phyloP scores from a whole-genome alignment of 2,113 vertebrate species.

The Crotophaga sulcirostris region DNA sequence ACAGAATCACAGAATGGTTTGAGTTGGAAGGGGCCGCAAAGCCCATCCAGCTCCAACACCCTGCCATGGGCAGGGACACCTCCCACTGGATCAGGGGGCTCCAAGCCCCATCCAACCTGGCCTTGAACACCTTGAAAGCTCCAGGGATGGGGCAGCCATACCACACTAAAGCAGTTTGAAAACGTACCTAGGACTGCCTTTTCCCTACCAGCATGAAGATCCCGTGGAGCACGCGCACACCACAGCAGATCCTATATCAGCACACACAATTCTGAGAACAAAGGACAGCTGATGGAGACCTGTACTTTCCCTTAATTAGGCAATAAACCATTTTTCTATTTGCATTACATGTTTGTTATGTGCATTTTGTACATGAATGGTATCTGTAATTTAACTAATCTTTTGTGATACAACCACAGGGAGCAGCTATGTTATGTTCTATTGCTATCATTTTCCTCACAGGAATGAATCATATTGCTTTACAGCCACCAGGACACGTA shows the following conservation, averaged over 20 bases:
- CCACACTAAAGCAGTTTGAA: not conserved
- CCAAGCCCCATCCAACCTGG: too few species aligned
- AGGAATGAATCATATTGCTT: not conserved
- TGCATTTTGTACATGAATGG: not conserved
- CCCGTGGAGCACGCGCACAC: fast-evolving
- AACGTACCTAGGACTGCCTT: not conserved
- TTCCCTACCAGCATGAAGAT: not conserved
- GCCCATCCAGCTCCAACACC: too few species aligned
- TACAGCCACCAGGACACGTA: not conserved
- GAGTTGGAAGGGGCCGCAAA: too few species aligned
- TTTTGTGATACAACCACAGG: not conserved
- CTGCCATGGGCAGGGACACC: too few species aligned
- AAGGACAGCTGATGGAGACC: not conserved
- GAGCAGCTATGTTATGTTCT: not conserved
- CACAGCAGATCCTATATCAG: not conserved
- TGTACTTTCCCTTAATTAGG: not conserved
- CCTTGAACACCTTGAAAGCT: too few species aligned
- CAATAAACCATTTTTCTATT: not conserved
- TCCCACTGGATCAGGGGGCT: too few species aligned
- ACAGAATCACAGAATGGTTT: too few species aligned
- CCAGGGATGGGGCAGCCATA: not conserved
- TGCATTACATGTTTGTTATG: not conserved
- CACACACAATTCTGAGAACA: not conserved
- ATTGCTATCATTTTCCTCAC: not conserved
- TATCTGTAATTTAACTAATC: not conserved